A percentile compares a stretch with the other conserved stretches of the same genome.
phyloP scores from a whole-genome alignment of 2,113 vertebrate species.

The Sclerurus mexicanus region DNA sequence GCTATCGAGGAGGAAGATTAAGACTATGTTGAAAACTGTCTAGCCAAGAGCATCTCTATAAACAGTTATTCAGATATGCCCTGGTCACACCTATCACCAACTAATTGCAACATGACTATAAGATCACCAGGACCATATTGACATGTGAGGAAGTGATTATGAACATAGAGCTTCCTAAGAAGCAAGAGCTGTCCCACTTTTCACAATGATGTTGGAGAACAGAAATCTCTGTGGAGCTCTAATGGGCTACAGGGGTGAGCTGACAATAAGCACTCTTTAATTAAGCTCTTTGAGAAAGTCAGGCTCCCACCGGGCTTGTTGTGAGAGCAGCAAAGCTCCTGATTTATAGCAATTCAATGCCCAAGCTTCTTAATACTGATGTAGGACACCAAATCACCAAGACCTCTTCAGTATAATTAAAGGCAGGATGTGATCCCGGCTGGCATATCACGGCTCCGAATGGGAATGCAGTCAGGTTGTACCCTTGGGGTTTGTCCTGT shows the following conservation, averaged over 20 bases:
- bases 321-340: slow-evolving; percentile 47
- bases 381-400: slow-evolving; percentile 17
- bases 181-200: slow-evolving; percentile 49
- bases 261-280: slow-evolving; percentile 68
- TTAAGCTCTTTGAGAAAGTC: slow-evolving; percentile 68
- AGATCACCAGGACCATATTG: slow-evolving; percentile 39
- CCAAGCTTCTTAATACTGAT: slow-evolving; percentile 35
- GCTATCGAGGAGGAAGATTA: background rate
- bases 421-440: slow-evolving; percentile 29
- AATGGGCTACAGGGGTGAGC: slow-evolving; percentile 56
- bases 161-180: slow-evolving; percentile 22
- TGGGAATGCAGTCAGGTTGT: background rate
- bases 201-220: slow-evolving; percentile 30
- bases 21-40: background rate
- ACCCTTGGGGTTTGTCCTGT: background rate
- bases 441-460: background rate
- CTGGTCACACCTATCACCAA: background rate
- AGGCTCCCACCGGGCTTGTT: slow-evolving; percentile 52
- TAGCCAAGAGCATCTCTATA: background rate
- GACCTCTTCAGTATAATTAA: slow-evolving; percentile 40
- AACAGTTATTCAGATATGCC: background rate
- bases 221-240: slow-evolving; percentile 44
- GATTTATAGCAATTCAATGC: slow-evolving; percentile 57
- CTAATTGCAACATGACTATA: slow-evolving; percentile 46
- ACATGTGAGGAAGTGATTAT: slow-evolving; percentile 47